phyloP scores from a whole-genome alignment of 2,113 vertebrate species.

The Falco punctatus region DNA sequence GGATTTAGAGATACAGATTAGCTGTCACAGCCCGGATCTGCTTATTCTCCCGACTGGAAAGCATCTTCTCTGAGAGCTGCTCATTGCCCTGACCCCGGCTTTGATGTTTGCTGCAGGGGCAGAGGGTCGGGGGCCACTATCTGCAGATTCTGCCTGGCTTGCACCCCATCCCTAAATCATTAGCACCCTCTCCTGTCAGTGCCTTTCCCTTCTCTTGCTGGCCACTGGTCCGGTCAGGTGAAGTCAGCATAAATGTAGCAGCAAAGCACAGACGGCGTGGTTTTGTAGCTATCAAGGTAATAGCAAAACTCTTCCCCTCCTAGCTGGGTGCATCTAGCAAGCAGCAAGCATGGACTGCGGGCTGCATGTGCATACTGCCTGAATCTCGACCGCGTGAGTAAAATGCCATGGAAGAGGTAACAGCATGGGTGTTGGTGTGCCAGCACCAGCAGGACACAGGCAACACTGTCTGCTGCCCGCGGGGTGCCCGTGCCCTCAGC shows the following conservation, averaged over 20 bases:
- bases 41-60: background rate
- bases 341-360: fast-evolving
- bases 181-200: slow-evolving; percentile 54
- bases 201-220: background rate
- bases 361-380: fast-evolving
- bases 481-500: background rate
- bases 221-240: background rate
- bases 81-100: background rate
- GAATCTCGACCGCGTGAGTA: fast-evolving
- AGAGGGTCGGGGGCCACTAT: fast-evolving
- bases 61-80: background rate
- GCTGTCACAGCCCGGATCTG: slow-evolving; percentile 4
- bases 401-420: background rate
- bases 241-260: background rate
- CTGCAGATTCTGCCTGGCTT: background rate
- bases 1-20: background rate
- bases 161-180: background rate
- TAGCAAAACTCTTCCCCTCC: fast-evolving
- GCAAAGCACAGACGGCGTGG: fast-evolving
- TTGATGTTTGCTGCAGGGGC: background rate
- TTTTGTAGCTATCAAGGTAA: background rate
- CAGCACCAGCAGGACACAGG: too few relatives aligned
- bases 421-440: fast-evolving
- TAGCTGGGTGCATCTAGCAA: background rate
- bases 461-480: background rate